Conservation (phyloP, 2,797 vertebrate genomes). For the Phataginus tetradactyla region DNA sequence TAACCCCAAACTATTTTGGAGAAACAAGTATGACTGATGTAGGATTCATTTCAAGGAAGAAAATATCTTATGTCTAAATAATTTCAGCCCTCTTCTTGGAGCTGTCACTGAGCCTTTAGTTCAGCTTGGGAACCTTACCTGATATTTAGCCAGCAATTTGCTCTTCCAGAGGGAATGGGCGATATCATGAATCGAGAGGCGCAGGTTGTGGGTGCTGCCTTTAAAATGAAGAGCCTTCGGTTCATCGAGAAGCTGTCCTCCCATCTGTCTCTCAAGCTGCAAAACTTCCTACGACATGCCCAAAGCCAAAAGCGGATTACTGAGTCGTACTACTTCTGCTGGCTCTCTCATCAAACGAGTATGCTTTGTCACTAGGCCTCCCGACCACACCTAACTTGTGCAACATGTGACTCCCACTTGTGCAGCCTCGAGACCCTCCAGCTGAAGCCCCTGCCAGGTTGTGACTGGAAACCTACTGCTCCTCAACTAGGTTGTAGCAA, state of each 20-base stretch:
- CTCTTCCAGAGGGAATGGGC: conserved; percentile 97
- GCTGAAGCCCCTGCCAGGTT: neutral
- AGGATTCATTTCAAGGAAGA: neutral
- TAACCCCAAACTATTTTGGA: neutral
- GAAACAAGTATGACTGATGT: neutral
- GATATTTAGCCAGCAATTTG: conserved; percentile 97
- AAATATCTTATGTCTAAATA: neutral
- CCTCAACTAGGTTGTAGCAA: too few species aligned
- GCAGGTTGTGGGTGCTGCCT: conserved; percentile 98
- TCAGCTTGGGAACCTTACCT: conserved; percentile 84
- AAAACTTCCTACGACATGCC: conserved; percentile 92
- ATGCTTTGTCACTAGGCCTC: neutral
- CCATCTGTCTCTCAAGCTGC: conserved; percentile 97
- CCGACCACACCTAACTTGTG: fast-evolving
- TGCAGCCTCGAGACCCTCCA: neutral
- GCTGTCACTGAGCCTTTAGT: neutral
- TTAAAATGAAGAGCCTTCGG: conserved; percentile 98
- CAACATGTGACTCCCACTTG: neutral
- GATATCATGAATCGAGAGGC: conserved; percentile 97
- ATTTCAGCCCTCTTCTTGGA: neutral
- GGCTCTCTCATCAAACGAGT: too few species aligned
- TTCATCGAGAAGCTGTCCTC: conserved; percentile 97
- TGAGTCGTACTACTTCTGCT: fast-evolving
- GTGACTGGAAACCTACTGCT: neutral
- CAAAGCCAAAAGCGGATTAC: conserved; percentile 47